Percentiles rank a stretch among this genome's conserved stretches.
phyloP scores from a whole-genome alignment of 2,113 vertebrate species.

The Aleadryas rufinucha region DNA sequence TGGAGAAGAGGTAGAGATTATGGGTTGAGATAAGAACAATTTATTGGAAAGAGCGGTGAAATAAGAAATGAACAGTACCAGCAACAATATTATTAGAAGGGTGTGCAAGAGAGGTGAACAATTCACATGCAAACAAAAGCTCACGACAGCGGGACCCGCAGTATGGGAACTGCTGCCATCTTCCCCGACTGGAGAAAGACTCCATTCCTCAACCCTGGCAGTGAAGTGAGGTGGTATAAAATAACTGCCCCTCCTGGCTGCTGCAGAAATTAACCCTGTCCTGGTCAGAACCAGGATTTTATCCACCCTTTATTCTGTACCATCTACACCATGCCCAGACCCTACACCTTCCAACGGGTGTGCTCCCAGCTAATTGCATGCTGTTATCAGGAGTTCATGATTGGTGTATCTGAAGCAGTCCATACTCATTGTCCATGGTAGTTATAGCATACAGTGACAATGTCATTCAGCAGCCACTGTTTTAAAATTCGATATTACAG shows the following conservation, averaged over 20 bases:
- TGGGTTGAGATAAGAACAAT: not conserved
- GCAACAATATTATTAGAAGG: not conserved
- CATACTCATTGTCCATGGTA: not conserved
- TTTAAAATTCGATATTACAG: not conserved
- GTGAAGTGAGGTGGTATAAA: not conserved
- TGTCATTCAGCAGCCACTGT: not conserved
- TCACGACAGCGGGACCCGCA: rapidly evolving
- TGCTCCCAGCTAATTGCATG: rapidly evolving
- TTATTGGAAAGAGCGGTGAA: not conserved
- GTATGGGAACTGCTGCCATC: not conserved
- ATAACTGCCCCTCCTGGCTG: not conserved
- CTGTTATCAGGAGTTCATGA: not conserved
- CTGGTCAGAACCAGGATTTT: not conserved
- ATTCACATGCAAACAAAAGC: rapidly evolving
- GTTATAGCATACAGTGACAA: not conserved
- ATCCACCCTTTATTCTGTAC: not conserved
- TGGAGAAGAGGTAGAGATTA: not conserved
- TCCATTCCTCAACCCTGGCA: not conserved
- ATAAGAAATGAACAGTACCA: not conserved
- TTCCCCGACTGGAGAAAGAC: rapidly evolving
- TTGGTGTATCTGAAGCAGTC: not conserved
- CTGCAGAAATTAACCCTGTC: not conserved
- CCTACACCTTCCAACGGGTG: not conserved
- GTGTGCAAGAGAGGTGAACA: not conserved
- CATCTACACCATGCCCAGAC: not conserved